Conservation (phyloP, 1,140 invertebrate species). For the Anoplophora glabripennis region DNA sequence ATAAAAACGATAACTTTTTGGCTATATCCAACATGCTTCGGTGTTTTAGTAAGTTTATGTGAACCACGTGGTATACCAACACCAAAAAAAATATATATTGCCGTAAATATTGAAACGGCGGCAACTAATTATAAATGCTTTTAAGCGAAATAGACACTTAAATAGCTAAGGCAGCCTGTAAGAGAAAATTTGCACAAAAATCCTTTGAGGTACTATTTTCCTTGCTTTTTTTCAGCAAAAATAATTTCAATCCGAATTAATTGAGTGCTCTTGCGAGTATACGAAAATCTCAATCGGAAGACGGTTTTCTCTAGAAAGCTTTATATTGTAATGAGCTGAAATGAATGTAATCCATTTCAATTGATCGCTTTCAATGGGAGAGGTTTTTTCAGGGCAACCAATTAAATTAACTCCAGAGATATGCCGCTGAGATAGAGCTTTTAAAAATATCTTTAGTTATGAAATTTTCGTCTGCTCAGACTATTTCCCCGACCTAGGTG, state of each 20-base stretch:
- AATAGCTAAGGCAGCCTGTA: no score
- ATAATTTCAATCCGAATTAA: background rate
- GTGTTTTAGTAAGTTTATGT: no score
- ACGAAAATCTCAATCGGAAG: background rate
- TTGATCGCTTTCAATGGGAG: background rate
- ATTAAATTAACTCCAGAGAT: slow-evolving; percentile 4
- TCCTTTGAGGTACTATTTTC: no score
- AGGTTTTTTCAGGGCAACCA: background rate
- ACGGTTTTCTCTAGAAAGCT: background rate
- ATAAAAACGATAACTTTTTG: no score
- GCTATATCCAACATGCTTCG: no score
- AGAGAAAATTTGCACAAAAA: no score
- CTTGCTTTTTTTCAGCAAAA: background rate
- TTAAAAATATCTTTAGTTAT: background rate
- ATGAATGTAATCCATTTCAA: slow-evolving; percentile 1
- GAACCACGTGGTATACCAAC: no score
- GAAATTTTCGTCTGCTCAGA: background rate
- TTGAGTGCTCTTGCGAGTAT: background rate
- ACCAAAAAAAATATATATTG: no score
- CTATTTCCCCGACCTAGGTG: background rate
- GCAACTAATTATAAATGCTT: no score
- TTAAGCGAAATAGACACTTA: no score
- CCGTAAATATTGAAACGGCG: no score
- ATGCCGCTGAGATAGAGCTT: background rate
- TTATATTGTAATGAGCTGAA: slow-evolving; percentile 2